These are phyloP conservation scores for Cheilosia grossa DNA, from an alignment of 2,888 invertebrate species.

Conservation along the genomic window DNA sequence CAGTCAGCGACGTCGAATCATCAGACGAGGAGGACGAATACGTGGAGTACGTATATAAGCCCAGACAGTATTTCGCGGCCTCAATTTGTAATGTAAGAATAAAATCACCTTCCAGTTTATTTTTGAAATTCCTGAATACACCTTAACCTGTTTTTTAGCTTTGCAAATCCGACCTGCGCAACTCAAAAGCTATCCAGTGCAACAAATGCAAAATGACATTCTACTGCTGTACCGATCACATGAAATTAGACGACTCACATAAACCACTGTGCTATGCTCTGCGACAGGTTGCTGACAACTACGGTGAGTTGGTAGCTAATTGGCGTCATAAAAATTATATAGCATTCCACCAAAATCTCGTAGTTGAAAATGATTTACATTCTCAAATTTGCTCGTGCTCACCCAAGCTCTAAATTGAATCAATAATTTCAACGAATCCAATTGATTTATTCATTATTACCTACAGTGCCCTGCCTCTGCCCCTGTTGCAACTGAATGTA, in stretches of 20 bases:
- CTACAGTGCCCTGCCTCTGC: not conserved
- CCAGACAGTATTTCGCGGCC: constrained; percentile 86
- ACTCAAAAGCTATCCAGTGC: constrained; percentile 79
- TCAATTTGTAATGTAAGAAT: constrained; percentile 84
- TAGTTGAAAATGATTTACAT: constrained; percentile 20
- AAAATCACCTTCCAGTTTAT: not conserved
- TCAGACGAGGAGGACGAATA: constrained; percentile 85
- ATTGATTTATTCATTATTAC: constrained; percentile 13
- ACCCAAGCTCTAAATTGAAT: constrained; percentile 31
- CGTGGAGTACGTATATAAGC: constrained; percentile 87
- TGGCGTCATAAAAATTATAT: not conserved
- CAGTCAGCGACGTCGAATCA: constrained; percentile 79
- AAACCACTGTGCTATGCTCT: constrained; percentile 86
- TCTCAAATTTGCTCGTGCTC: not conserved
- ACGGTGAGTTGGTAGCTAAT: constrained; percentile 82
- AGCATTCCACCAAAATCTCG: not conserved
- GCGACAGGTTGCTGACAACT: constrained; percentile 85
- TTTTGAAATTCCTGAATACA: constrained; percentile 74
- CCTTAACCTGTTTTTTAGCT: constrained; percentile 78
- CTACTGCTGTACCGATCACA: constrained; percentile 87
- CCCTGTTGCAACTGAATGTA: constrained; percentile 4
- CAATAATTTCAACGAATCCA: constrained; percentile 20
- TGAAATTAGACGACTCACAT: constrained; percentile 86
- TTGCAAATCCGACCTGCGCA: constrained; percentile 80
- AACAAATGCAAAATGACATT: constrained; percentile 86